Base-by-base conservation (phyloP, 2,888 invertebrate genomes). In the Yponomeuta cagnagella region DNA sequence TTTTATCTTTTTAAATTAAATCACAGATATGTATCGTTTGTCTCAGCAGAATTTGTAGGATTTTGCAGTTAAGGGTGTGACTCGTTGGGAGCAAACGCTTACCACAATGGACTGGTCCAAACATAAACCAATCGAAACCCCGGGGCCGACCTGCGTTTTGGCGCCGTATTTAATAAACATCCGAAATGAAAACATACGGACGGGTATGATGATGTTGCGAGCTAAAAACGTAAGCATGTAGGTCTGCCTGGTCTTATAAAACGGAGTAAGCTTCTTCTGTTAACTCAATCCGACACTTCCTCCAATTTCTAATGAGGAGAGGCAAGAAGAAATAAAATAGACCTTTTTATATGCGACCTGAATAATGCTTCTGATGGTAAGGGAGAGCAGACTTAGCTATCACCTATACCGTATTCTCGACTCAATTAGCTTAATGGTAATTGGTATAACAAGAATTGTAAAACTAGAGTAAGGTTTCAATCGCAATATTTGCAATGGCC, bases 151-250 rank as follows among this genome's bases (percentile, higher is more conserved):
- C 12, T 58, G 4, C 12, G 52, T 58, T 58, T 58, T 58, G 52
- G 15, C 52, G 15, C 52, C 52, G 12, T 58, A 58, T 58, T 58
- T 58, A 15, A 15, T 58, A 58, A 58, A 58, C 52, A 58, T 58
- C 15, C 52, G 15, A 15, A 58, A 58, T 58, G 52, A 58, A 58
- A 58, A 15, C 52, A 43, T 8, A 43, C 43, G 43, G 43, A 43
- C 43, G 43, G 43, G 52, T 15, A 58, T 58, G 52, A 58, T 58
- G 52, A 58, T 58, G 52, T 43, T 58, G 52, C 15, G 15, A 15
- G 52, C 52, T 58, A 58, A 58, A 58, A 58, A 58, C 52, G 52
- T 58, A 58, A 58, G 52, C 52, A 58, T 58, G 6, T 58, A 58
- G 15, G 52, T 58, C 52, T 58, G 15, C 52, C 12, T 12, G 52